Percentiles rank a stretch among this genome's conserved stretches.
Conservation (phyloP, 1,140 invertebrate genomes). For the Agraylea sexmaculata region DNA sequence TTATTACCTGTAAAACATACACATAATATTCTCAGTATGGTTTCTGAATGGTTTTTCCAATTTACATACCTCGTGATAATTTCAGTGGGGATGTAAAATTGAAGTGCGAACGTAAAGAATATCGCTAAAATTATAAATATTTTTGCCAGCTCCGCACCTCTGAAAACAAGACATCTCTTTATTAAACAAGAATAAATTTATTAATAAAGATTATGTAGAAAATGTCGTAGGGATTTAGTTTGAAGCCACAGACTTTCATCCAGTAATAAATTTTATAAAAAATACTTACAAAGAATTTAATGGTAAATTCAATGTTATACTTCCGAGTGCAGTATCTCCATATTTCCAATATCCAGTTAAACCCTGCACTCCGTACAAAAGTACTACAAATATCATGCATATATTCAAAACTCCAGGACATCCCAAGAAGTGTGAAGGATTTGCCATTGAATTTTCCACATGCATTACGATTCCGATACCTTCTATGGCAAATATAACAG, state of each 20-base stretch:
- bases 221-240: background rate
- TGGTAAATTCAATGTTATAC: slow-evolving; percentile 62
- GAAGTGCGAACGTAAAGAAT: slow-evolving; percentile 71
- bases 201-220: background rate
- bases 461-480: slow-evolving; percentile 77
- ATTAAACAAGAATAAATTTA: background rate
- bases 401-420: slow-evolving; percentile 73
- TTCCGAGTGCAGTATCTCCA: slow-evolving; percentile 52
- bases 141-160: slow-evolving; percentile 54
- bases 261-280: slow-evolving; percentile 5
- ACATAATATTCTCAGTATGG: background rate
- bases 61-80: slow-evolving; percentile 45
- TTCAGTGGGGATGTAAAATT: slow-evolving; percentile 73
- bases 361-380: slow-evolving; percentile 64
- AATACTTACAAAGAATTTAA: slow-evolving; percentile 48
- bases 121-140: slow-evolving; percentile 67
- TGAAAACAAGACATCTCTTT: slow-evolving; percentile 19
- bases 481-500: slow-evolving; percentile 70
- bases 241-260: background rate
- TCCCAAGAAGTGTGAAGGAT: slow-evolving; percentile 66
- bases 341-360: slow-evolving; percentile 76
- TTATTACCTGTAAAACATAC: background rate
- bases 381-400: slow-evolving; percentile 65
- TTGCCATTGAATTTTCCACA: slow-evolving; percentile 77
- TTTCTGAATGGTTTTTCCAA: slow-evolving; percentile 18